Evolutionary conservation across 2,113 vertebrate genomes (phyloP), one percentile per base, ranked within the genome.

Genomic region (Calyptomena viridis): DNA sequence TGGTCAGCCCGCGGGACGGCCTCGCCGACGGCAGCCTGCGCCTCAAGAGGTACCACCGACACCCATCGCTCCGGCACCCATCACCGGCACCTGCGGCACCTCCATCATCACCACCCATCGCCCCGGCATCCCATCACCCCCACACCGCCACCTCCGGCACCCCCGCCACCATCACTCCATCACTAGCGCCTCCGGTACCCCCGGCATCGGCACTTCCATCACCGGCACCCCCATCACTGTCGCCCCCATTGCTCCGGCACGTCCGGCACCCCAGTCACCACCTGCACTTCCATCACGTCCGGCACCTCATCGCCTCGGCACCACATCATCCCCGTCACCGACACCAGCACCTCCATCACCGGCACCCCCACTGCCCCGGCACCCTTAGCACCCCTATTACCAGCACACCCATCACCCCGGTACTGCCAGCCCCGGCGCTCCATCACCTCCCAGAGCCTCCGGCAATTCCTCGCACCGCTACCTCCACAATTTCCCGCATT

Each of bases 1-100:
- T 98, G 87, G 97, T 97, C 94, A 76, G 79, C 83, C 84, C 92
- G 37, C 93, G 88, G 35, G 90, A 19, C 9, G 96, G 98, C 25
- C 97, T 97, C 47, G 93, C 98, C 74, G 97, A 91, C 35, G 98
- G 98, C 92, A 98, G 98, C 96, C 92, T 97, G 31, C 97, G 95
- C 20, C 69, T 97, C 56, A 98, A 94, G 84, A 99, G 98, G 97
- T 96, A 98, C 84, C 22, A 67, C 46, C 46, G 40, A 76, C 62
- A 47, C 19, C 10, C 69, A 74, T 64, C 28, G 27, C 28, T 23
- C 28, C 14, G 19, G 12, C 39, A 69, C 47, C n/a, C 9, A 27
- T 25, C 56, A 11, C 59, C 52, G 18, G 35, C 39, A 31, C 7
- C 35, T 40, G 40, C 18, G 14, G 27, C 44, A 39, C 27, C 73